Evolutionary conservation across 1,140 invertebrate species (phyloP).

Genomic region (Agraylea sexmaculata): DNA sequence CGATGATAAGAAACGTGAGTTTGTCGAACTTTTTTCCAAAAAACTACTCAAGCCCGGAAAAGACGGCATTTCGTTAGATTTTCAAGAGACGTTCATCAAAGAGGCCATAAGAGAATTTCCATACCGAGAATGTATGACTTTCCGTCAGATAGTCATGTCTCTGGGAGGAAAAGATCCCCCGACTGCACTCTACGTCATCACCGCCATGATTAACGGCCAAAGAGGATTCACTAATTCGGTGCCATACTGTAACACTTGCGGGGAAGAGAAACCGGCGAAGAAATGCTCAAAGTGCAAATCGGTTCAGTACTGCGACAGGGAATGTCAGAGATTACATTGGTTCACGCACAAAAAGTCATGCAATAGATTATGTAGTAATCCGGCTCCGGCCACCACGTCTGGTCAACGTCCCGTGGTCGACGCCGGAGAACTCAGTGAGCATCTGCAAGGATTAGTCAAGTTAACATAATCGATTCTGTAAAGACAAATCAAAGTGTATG

Average conservation of each 20-base stretch:
- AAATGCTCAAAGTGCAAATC: slow-evolving; percentile 94
- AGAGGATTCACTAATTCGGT: slow-evolving; percentile 59
- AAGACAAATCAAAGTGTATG: no score
- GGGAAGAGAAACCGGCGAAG: slow-evolving; percentile 76
- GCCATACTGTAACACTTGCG: slow-evolving; percentile 75
- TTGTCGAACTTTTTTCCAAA: slow-evolving; percentile 58
- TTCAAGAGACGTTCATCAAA: slow-evolving; percentile 70
- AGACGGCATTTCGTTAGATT: slow-evolving; percentile 61
- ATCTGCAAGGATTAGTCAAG: slow-evolving; percentile 32
- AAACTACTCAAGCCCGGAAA: slow-evolving; percentile 66
- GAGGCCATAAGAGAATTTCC: slow-evolving; percentile 81
- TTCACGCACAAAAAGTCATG: slow-evolving; percentile 88
- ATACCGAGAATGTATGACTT: slow-evolving; percentile 72
- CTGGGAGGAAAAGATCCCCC: slow-evolving; percentile 57
- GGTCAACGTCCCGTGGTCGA: slow-evolving; percentile 31
- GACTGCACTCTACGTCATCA: slow-evolving; percentile 61
- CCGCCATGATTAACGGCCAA: slow-evolving; percentile 80
- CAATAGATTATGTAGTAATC: slow-evolving; percentile 40
- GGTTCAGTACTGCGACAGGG: slow-evolving; percentile 85
- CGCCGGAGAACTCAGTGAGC: slow-evolving; percentile 31
- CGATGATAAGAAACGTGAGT: slow-evolving; percentile 53
- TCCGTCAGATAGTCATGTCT: slow-evolving; percentile 69
- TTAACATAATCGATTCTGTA: no score
- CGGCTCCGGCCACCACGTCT: slow-evolving; percentile 22
- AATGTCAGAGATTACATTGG: slow-evolving; percentile 94